Base-by-base conservation (phyloP, 2,888 invertebrate genomes). In the Ellobium chinense region DNA sequence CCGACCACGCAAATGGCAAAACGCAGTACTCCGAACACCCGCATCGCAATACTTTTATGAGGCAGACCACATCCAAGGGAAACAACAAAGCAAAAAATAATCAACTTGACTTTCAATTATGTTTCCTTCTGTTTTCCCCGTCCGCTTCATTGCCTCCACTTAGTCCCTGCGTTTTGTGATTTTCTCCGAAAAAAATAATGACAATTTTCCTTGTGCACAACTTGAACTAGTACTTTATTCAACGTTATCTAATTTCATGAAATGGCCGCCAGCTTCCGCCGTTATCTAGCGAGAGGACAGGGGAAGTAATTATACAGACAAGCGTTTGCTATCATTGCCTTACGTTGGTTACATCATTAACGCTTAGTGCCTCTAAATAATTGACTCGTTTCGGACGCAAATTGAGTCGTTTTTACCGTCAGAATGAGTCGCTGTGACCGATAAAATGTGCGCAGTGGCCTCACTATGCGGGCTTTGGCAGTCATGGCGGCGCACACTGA, bases 31-130 rank as follows among this genome's bases (percentile, higher is more conserved):
- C 21, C n/a, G n/a, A 12, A 56, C 2, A 24, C 70, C 70, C 70
- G 70, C 70, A 70, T 70, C 56, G 46, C 46, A 46, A 46, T 70
- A 29, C 3, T 70, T 70, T 69, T 54, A 69, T 69, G 69, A 70
- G 34, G 70, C 12, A 3, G 36, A 70, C 34, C 56, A 14, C 56
- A 70, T 34, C 27, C 58, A 70, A 56, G 70, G 70, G 70, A 70
- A 34, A 70, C 56, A 70, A 70, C 70, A 27, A n/a, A 21, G 24
- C 34, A 46, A 70, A 70, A 70, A 54, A 34, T 18, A 56, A 7
- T 12, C 46, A 7, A 46, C 46, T 46, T 46, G 46, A 46, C 46
- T 46, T 58, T 39, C 34, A 70, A 56, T 70, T 58, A 58, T 31
- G 24, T 3, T 70, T 69, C 24, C 18, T 31, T 58, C 2, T 69